Conservation (phyloP, 2,797 vertebrate genomes). For the Tamandua tetradactyla region DNA sequence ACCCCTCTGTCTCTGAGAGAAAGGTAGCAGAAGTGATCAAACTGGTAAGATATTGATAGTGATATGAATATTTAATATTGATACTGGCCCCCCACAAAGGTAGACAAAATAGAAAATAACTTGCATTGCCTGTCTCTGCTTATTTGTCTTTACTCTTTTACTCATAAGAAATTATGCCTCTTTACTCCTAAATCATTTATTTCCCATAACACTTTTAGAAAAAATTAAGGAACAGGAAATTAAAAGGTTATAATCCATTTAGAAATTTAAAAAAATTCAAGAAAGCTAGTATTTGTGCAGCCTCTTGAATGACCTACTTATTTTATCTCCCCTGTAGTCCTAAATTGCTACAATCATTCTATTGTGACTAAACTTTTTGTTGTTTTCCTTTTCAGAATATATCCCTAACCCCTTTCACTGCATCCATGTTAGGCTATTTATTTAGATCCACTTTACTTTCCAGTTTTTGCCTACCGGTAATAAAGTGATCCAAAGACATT, state of each 20-base stretch:
- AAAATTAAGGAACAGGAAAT: constrained; percentile 2
- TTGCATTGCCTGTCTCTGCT: not conserved
- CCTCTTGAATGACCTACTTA: not conserved
- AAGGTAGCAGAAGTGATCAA: constrained; percentile 16
- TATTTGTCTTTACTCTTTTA: constrained; percentile 4
- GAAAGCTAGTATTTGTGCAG: not conserved
- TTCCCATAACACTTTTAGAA: constrained; percentile 12
- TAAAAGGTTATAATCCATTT: constrained; percentile 37
- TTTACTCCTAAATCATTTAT: constrained; percentile 26
- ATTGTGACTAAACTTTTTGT: not conserved
- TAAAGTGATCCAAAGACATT: not conserved
- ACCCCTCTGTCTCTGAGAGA: not conserved
- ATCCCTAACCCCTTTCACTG: not conserved
- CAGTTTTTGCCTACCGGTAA: not conserved
- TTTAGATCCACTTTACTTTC: not conserved
- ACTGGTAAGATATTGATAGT: not conserved
- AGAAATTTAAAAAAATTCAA: constrained; percentile 39
- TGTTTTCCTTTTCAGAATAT: not conserved
- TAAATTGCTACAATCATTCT: not conserved
- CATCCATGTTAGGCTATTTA: not conserved
- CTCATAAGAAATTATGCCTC: not conserved
- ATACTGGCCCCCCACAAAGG: not conserved
- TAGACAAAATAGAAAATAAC: not conserved
- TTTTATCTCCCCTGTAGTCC: not conserved
- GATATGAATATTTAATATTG: constrained; percentile 34